These are phyloP conservation scores for Seriola quinqueradiata DNA, from an alignment of 2,113 vertebrate genomes.

Conservation along the genomic window DNA sequence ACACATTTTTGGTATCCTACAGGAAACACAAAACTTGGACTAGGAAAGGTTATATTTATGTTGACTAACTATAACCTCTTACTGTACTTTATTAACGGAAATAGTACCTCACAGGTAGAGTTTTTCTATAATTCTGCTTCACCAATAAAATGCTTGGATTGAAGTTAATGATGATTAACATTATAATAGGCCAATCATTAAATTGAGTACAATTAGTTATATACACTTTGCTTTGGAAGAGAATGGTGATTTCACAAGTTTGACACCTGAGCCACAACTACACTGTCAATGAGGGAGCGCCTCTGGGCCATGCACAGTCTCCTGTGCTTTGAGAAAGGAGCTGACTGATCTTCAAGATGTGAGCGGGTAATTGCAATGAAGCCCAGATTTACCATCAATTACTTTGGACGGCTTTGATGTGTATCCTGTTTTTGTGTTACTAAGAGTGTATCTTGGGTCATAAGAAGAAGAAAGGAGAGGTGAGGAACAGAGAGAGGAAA, in stretches of 20 bases:
- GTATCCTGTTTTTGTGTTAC: slow-evolving; percentile 50
- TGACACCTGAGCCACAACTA: background rate
- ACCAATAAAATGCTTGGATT: background rate
- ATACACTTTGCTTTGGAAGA: background rate
- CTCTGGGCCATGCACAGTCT: background rate
- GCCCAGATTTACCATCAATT: slow-evolving; percentile 44
- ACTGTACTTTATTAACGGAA: background rate
- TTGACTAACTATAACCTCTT: background rate
- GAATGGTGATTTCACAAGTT: slow-evolving; percentile 1
- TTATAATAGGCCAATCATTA: background rate
- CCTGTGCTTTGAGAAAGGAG: background rate
- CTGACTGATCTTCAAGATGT: slow-evolving; percentile 26
- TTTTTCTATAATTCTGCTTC: background rate
- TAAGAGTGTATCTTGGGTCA: slow-evolving; percentile 40
- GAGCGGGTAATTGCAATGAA: slow-evolving; percentile 27
- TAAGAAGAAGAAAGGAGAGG: slow-evolving; percentile 37
- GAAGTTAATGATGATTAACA: background rate
- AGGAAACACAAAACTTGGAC: slow-evolving; percentile 1
- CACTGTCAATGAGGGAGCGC: background rate
- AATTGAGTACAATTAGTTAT: background rate
- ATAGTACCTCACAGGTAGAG: background rate
- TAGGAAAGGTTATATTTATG: background rate
- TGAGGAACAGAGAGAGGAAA: slow-evolving; percentile 40
- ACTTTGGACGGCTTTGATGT: slow-evolving; percentile 43
- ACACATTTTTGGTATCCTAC: background rate